These are phyloP conservation scores for Argyrosomus regius DNA, from an alignment of 2,797 vertebrate genomes.

Conservation along the genomic window DNA sequence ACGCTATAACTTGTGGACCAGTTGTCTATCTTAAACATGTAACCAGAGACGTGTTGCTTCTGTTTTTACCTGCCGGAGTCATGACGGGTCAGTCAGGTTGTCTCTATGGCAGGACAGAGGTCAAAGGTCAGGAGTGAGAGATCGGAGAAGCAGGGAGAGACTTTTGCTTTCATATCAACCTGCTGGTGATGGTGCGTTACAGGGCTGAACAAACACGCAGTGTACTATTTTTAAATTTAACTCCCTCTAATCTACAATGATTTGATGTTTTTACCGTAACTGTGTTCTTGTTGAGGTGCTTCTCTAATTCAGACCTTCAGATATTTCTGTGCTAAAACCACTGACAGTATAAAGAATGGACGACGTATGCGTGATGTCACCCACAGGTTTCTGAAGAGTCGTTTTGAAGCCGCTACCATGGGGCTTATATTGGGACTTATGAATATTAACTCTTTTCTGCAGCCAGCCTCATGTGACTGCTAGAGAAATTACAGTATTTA, in stretches of 20 bases:
- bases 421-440: too few species aligned
- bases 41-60: slow-evolving; percentile 69
- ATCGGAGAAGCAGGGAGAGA: not conserved
- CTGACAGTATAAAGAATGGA: not conserved
- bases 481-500: too few species aligned
- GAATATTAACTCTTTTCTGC: too few species aligned
- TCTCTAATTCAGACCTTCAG: not conserved
- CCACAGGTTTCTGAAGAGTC: too few species aligned
- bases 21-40: slow-evolving; percentile 37
- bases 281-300: not conserved
- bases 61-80: slow-evolving; percentile 73
- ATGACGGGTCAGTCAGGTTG: slow-evolving; percentile 34
- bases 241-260: not conserved
- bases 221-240: not conserved
- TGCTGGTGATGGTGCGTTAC: not conserved
- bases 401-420: too few species aligned
- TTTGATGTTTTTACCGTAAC: not conserved
- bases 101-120: slow-evolving; percentile 50
- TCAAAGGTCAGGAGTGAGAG: slow-evolving; percentile 52
- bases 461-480: too few species aligned
- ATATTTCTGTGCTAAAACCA: not conserved
- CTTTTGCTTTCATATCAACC: slow-evolving; percentile 41
- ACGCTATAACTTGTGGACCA: not conserved
- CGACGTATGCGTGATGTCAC: too few species aligned
- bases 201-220: not conserved